These are phyloP conservation scores for Myzus persicae DNA, from an alignment of 1,140 invertebrate genomes.

Conservation along the genomic window DNA sequence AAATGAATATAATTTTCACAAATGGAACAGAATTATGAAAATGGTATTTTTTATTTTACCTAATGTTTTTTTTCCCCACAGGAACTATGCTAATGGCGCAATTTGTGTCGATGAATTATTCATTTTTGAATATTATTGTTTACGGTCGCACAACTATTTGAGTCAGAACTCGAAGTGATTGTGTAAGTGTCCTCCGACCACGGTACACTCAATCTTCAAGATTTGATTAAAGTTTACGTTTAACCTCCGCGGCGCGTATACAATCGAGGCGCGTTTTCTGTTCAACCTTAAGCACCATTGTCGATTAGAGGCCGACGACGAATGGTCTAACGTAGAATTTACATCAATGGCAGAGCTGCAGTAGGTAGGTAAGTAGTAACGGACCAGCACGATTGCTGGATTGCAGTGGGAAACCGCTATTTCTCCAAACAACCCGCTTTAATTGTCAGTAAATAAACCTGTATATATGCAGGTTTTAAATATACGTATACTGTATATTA, in stretches of 20 bases:
- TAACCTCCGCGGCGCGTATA: neutral
- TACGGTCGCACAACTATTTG: neutral
- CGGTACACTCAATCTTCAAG: neutral
- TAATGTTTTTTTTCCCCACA: neutral
- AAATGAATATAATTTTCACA: neutral
- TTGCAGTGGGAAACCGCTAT: neutral
- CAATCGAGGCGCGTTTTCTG: neutral
- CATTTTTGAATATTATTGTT: neutral
- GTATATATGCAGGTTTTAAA: neutral
- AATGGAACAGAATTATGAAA: neutral
- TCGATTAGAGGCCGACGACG: neutral
- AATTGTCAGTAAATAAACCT: constrained; percentile 42
- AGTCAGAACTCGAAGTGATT: neutral
- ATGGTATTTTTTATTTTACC: neutral
- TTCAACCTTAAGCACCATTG: neutral
- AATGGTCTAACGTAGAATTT: neutral
- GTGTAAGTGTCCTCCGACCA: neutral
- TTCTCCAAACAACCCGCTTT: constrained; percentile 30
- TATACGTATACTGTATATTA: neutral
- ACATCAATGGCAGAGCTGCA: neutral
- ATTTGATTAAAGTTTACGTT: neutral
- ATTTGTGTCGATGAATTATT: neutral
- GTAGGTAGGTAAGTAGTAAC: neutral
- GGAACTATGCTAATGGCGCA: neutral
- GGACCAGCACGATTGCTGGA: neutral